These are phyloP conservation scores for Sciaenops ocellatus DNA, from an alignment of 2,797 vertebrate genomes.

Conservation along the genomic window DNA sequence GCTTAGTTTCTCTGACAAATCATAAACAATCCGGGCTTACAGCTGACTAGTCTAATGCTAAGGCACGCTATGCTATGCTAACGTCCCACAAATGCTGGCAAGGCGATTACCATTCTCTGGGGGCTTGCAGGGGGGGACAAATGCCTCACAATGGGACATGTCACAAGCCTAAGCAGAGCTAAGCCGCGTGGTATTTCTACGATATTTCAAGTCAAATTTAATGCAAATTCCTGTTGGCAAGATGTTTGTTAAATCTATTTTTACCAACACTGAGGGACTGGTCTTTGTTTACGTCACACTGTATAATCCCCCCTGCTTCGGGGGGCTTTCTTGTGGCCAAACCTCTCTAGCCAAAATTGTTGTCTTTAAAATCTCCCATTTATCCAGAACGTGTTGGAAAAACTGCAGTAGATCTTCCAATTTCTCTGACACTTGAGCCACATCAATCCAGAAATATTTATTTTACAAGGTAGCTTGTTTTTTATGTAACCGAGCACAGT, in stretches of 20 bases:
- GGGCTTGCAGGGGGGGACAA: conserved; percentile 15
- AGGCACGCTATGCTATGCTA: conserved; percentile 37
- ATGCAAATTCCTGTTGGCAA: conserved; percentile 57
- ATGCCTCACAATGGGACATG: conserved; percentile 37
- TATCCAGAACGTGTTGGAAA: conserved; percentile 38
- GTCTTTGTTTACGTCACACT: conserved; percentile 61
- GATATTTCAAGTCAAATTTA: conserved; percentile 58
- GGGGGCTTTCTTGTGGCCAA: conserved; percentile 67
- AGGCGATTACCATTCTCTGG: conserved; percentile 38
- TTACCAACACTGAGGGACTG: conserved; percentile 47
- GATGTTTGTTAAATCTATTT: conserved; percentile 67
- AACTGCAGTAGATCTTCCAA: conserved; percentile 30
- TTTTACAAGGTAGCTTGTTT: conserved; percentile 64
- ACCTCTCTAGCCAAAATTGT: conserved; percentile 54
- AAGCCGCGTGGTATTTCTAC: conserved; percentile 56
- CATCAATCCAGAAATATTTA: conserved; percentile 68
- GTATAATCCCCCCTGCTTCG: conserved; percentile 47
- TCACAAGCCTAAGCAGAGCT: conserved; percentile 51
- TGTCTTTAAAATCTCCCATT: conserved; percentile 60
- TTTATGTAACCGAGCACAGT: conserved; percentile 38
- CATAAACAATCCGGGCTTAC: conserved; percentile 54
- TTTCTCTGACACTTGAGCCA: conserved; percentile 49
- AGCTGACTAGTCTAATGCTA: conserved; percentile 37
- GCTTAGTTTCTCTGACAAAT: conserved; percentile 50
- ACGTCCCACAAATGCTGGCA: conserved; percentile 32